A percentile compares a stretch with the other conserved stretches of the same genome.
Evolutionary conservation across 1,140 invertebrate species (phyloP).

Genomic region (Homarus americanus): DNA sequence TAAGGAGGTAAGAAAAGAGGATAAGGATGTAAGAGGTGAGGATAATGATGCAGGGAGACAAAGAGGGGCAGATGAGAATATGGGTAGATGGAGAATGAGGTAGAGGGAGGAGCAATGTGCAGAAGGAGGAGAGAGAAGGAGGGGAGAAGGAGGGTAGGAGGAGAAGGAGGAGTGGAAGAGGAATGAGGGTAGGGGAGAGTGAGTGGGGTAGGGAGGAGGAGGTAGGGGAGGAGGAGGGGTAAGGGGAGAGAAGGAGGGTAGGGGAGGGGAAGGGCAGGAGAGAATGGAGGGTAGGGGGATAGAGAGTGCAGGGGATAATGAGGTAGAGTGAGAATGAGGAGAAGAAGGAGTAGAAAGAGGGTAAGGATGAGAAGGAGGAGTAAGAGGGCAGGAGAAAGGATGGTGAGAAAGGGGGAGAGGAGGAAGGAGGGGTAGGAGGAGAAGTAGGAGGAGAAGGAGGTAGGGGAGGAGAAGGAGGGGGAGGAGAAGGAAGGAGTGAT

Average conservation of each 20-base stretch:
- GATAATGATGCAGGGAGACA: background rate
- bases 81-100: no score
- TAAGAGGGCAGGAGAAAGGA: background rate
- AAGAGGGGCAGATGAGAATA: background rate
- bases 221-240: background rate
- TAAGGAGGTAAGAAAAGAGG: background rate
- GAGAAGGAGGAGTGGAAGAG: background rate
- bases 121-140: background rate
- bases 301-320: background rate
- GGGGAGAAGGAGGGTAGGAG: background rate
- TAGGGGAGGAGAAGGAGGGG: background rate
- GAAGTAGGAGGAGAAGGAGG: background rate
- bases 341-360: constrained; percentile 11
- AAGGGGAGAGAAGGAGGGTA: background rate
- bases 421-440: background rate
- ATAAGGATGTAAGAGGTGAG: background rate
- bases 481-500: no score
- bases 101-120: no score
- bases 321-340: constrained; percentile 5
- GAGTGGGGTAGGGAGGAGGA: background rate
- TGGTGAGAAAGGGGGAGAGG: background rate
- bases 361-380: no score
- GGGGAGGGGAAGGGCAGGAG: background rate
- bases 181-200: no score
- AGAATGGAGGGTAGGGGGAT: background rate